These are phyloP conservation scores for Setipinna tenuifilis DNA, from an alignment of 2,797 vertebrate species.

Conservation along the genomic window DNA sequence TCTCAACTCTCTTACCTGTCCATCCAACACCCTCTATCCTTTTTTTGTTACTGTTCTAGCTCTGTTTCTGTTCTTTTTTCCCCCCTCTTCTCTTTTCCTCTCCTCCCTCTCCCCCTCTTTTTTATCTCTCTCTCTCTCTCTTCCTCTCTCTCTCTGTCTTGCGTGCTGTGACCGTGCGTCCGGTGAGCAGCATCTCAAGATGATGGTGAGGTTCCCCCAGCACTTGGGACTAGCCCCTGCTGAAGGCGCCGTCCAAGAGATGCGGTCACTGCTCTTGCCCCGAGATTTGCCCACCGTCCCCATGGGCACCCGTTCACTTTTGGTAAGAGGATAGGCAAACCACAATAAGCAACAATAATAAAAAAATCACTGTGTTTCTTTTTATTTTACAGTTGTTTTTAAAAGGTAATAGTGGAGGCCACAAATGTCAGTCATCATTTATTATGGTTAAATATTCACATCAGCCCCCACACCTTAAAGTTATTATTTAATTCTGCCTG, in stretches of 20 bases:
- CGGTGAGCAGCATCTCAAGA: slow-evolving; percentile 80
- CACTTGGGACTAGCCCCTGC: slow-evolving; percentile 80
- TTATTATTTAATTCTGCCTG: not conserved
- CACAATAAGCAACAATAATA: slow-evolving; percentile 44
- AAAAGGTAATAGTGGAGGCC: no score
- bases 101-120: slow-evolving; percentile 46
- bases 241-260: slow-evolving; percentile 78
- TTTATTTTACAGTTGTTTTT: not conserved
- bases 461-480: no score
- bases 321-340: slow-evolving; percentile 78
- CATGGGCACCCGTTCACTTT: slow-evolving; percentile 77
- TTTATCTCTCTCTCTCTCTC: slow-evolving; percentile 57
- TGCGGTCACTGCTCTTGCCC: slow-evolving; percentile 79
- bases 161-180: slow-evolving; percentile 58
- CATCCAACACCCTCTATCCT: slow-evolving; percentile 1
- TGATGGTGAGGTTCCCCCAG: slow-evolving; percentile 80
- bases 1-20: slow-evolving; percentile 39
- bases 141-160: slow-evolving; percentile 57
- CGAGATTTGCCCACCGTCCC: slow-evolving; percentile 75
- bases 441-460: no score
- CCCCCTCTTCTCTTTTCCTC: slow-evolving; percentile 47
- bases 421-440: no score
- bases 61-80: slow-evolving; percentile 63
- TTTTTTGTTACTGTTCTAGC: slow-evolving; percentile 54
- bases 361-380: slow-evolving; percentile 21